Evolutionary conservation across 2,797 vertebrate species (phyloP), one percentile per base, ranked within the genome.

Genomic region (Alcedo quadribrachys): DNA sequence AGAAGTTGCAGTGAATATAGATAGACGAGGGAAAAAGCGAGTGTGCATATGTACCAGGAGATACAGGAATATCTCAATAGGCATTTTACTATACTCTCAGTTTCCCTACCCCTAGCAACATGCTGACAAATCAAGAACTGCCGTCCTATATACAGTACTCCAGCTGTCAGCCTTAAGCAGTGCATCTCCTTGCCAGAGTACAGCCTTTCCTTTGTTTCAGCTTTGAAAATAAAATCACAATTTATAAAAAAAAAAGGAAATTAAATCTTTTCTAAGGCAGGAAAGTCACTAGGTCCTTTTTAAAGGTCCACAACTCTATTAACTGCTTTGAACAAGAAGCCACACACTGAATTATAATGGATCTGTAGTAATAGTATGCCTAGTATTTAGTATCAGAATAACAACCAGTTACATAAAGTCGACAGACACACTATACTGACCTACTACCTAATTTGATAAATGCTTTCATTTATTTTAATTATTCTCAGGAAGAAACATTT

Each of bases 71-170:
- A 93, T 91, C 87, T 88, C 85, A 16, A 8, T 16, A 88, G 80
- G 87, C 73, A 2, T 93, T 94, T 91, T 37, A 30, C 94, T 76
- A 40, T 85, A 28, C 60, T 94, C 89, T 60, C 77, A 4, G 14
- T 78, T 92, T 93, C 78, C 85, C 81, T 90, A 93, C 74, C 94
- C 93, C 84, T 92, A 87, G 94, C 95, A 95, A 96, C 94, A 63
- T 89, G 92, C 90, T 93, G 92, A 90, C 94, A 95, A 96, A 93
- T 94, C 94, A 93, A 95, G 94, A 89, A 85, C 90, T 93, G 90
- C 93, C 93, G 78, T 78, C 90, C 93, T 74, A 54, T 78, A 84
- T 94, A 88, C 89, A 95, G 86, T 40, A 61, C 93, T 95, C 92
- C 93, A 94, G 94, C 94, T 96, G 95, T 94, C 95, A 93, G 86